Conservation (phyloP, 2,888 invertebrate genomes). For the Sicus ferrugineus region DNA sequence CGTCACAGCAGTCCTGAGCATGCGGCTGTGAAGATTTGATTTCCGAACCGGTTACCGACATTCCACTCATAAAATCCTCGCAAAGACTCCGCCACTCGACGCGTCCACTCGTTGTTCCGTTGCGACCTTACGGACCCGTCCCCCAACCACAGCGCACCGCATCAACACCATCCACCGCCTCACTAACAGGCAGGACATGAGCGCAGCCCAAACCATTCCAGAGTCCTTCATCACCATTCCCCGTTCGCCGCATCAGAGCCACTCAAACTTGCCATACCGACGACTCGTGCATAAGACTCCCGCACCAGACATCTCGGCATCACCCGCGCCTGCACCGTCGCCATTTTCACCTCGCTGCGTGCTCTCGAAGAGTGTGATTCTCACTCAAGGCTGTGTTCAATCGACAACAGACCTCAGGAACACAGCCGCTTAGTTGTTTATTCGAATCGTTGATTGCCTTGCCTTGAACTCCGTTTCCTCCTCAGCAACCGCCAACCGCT, state of each 20-base stretch:
- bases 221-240: no score
- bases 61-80: no score
- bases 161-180: background rate
- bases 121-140: background rate
- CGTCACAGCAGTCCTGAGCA: background rate
- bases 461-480: conserved; percentile 1
- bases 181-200: background rate
- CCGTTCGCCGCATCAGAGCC: no score
- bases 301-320: background rate
- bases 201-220: no score
- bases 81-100: background rate
- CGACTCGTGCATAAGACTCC: no score
- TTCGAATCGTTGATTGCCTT: conserved; percentile 19
- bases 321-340: background rate
- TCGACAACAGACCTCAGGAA: conserved; percentile 18
- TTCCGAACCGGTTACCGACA: no score
- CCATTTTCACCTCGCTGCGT: background rate
- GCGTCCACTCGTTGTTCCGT: background rate
- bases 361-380: conserved; percentile 8
- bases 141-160: background rate
- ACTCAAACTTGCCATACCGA: no score
- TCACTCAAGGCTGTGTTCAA: conserved; percentile 26
- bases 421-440: conserved; percentile 30
- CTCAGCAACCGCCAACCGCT: conserved; percentile 48
- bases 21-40: no score